phyloP scores from a whole-genome alignment of 2,888 invertebrate genomes.

The Sinodicranocentrus sp. region DNA sequence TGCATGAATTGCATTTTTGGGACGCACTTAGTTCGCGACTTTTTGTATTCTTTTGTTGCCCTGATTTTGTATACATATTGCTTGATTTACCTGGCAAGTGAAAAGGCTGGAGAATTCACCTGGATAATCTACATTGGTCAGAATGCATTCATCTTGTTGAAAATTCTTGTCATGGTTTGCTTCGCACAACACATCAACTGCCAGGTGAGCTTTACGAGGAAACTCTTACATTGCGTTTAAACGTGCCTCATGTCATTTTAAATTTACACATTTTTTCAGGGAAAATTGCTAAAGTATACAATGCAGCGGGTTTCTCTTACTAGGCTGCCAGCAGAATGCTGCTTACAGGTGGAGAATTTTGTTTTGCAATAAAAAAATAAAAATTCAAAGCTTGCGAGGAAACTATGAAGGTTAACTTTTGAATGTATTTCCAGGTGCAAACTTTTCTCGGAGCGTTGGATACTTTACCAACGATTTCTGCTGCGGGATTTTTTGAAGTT shows the following conservation, averaged over 20 bases:
- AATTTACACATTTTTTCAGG: conserved; percentile 40
- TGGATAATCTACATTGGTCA: conserved; percentile 65
- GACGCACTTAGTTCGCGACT: conserved; percentile 71
- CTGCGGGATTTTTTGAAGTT: conserved; percentile 72
- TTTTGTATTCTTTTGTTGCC: conserved; percentile 62
- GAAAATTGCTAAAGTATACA: conserved; percentile 32
- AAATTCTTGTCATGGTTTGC: conserved; percentile 56
- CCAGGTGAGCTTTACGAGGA: conserved; percentile 41
- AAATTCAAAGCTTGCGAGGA: too few species aligned
- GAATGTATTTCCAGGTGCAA: conserved; percentile 60
- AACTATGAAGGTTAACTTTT: neutral
- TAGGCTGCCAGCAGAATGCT: conserved; percentile 47
- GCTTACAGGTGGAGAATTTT: conserved; percentile 61
- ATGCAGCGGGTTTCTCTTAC: conserved; percentile 64
- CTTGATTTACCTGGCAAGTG: conserved; percentile 47
- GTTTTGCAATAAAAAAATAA: too few species aligned
- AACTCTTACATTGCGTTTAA: neutral
- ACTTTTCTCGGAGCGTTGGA: conserved; percentile 66
- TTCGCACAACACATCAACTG: conserved; percentile 67
- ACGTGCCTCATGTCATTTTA: conserved; percentile 1
- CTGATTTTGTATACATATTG: conserved; percentile 71
- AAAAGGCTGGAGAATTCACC: conserved; percentile 29
- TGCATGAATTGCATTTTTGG: conserved; percentile 73
- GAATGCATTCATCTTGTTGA: conserved; percentile 64
- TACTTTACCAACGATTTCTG: conserved; percentile 60